Evolutionary conservation across 2,113 vertebrate species (phyloP), one percentile per base, ranked within the genome.

Genomic region (Monopterus albus): DNA sequence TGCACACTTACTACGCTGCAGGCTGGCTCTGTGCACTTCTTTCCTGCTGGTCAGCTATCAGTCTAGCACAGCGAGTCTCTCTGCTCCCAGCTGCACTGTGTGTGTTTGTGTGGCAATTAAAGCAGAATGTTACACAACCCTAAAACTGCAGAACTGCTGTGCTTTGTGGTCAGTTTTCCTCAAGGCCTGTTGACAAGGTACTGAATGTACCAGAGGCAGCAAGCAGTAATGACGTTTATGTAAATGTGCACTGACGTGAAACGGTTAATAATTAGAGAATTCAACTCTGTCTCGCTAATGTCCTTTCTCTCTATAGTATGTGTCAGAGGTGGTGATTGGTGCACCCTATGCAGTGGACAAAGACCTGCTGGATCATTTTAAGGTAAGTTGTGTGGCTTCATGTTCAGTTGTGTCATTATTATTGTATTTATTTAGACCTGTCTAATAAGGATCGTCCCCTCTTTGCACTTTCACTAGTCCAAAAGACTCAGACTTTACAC

Each of bases 311-410:
- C 75, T 45, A 0, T 51, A 99, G 98, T 99, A 98, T 0, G 98
- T 98, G 57, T 97, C 97, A 0, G 97, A 99, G 86, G 98, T 99
- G 70, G 97, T 99, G 78, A 99, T 99, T 5, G 98, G 98, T 20
- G 97, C 98, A 0, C 97, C 98, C 0, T 99, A 98, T 0, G 91
- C 96, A 0, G 95, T 98, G 59, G 96, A 95, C 11, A 94, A 95
- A 8, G 97, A 99, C 76, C 93, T 99, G 43, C 79, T 99, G 83
- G 96, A 96, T 83, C 96, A 99, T 82, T 99, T 99, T 84, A 98
- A 93, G 96, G 97, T 98, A n/a, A 63, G 84, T 35, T 39, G 4
- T 18, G 1, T 14, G 2, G 29, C 29, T 31, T 31, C 29, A 31
- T n/a, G n/a, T 31, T 31, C 2, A 7, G 8, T 31, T 7, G 29